Evolutionary conservation across 2,797 vertebrate genomes (phyloP).

Genomic region (Chrysocyon brachyurus): DNA sequence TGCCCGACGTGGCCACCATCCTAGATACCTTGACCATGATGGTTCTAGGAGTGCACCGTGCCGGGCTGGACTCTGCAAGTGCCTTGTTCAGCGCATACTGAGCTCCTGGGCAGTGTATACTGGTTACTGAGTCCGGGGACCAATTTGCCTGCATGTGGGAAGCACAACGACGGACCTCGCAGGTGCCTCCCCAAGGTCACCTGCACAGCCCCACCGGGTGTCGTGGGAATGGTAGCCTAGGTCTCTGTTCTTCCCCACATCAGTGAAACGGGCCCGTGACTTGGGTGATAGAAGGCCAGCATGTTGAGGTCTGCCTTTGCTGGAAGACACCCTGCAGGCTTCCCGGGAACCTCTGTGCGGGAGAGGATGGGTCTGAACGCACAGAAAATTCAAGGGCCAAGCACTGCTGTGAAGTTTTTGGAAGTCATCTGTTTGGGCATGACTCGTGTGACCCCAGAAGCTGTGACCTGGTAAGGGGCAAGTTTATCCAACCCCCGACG

Average conservation of each 20-base stretch:
- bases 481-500: not conserved
- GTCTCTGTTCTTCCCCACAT: not conserved
- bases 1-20: not conserved
- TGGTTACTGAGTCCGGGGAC: not conserved
- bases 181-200: not conserved
- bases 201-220: not conserved
- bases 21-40: not conserved
- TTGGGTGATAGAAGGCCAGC: not conserved
- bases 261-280: not conserved
- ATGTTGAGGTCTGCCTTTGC: not conserved
- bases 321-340: not conserved
- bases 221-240: not conserved
- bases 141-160: not conserved
- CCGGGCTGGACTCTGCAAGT: not conserved
- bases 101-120: not conserved
- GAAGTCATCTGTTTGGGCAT: not conserved
- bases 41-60: not conserved
- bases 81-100: not conserved
- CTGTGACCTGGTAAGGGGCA: not conserved
- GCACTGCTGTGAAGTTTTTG: not conserved
- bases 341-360: not conserved
- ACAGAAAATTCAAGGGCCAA: not conserved
- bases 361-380: not conserved
- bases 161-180: not conserved
- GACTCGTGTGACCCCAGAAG: no score